Evolutionary conservation across 2,888 invertebrate species (phyloP).

Genomic region (Cremastinae sp.): DNA sequence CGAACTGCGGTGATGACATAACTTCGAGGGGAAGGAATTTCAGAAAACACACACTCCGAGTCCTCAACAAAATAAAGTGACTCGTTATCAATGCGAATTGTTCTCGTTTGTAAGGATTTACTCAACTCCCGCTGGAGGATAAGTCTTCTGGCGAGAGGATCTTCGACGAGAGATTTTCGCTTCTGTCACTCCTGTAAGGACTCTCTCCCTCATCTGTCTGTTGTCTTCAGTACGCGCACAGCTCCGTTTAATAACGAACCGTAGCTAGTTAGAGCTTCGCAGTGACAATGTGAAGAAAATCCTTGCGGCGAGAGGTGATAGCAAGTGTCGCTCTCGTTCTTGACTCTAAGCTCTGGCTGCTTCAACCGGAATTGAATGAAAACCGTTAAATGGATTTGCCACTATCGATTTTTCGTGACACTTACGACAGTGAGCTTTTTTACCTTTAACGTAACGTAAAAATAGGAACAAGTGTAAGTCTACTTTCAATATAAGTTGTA

Average conservation of each 20-base stretch:
- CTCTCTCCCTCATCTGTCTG: not conserved
- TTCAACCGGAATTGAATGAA: slow-evolving; percentile 60
- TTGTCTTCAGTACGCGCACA: not conserved
- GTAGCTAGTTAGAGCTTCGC: slow-evolving; percentile 26
- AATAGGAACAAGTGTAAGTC: too few relatives aligned
- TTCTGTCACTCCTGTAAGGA: not conserved
- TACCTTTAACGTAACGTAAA: too few relatives aligned
- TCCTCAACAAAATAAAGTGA: not conserved
- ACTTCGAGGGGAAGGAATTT: not conserved
- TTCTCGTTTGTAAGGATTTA: not conserved
- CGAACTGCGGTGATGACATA: not conserved
- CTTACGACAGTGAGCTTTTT: slow-evolving; percentile 39
- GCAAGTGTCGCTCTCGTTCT: slow-evolving; percentile 19
- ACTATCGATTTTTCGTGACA: slow-evolving; percentile 55
- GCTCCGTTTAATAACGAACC: slow-evolving; percentile 41
- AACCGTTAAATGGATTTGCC: slow-evolving; percentile 66
- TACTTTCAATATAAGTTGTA: too few relatives aligned
- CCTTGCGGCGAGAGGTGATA: slow-evolving; percentile 1
- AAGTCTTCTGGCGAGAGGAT: slow-evolving; percentile 13
- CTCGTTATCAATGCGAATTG: too few relatives aligned
- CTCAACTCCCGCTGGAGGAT: not conserved
- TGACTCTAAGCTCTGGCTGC: slow-evolving; percentile 27
- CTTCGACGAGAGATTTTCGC: slow-evolving; percentile 19
- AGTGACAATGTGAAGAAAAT: not conserved
- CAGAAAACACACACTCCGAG: not conserved